Percentiles rank a stretch among this genome's conserved stretches.
Conservation (phyloP, 2,888 invertebrate genomes). For the Cepaea hortensis region DNA sequence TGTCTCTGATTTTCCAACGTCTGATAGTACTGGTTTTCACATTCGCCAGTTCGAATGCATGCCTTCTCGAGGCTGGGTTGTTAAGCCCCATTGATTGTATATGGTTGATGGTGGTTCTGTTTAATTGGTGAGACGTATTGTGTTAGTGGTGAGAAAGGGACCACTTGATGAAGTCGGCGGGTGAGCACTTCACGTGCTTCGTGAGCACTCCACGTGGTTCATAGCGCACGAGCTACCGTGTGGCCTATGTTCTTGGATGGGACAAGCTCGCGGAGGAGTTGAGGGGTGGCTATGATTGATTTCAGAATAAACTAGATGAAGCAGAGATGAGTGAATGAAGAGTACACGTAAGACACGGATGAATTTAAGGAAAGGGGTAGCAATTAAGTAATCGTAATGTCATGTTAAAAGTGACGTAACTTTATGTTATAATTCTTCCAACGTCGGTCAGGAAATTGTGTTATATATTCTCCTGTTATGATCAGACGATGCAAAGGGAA, state of each 20-base stretch:
- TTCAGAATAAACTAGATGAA: too few relatives aligned
- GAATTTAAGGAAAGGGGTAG: background rate
- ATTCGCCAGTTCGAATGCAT: background rate
- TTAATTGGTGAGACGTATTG: slow-evolving; percentile 43
- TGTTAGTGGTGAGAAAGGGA: slow-evolving; percentile 38
- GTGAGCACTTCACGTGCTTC: slow-evolving; percentile 18
- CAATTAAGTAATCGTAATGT: too few relatives aligned
- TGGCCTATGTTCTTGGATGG: slow-evolving; percentile 21
- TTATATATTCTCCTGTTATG: too few relatives aligned
- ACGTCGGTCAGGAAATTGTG: too few relatives aligned
- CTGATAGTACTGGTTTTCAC: background rate
- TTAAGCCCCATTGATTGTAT: background rate
- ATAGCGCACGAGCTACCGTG: slow-evolving; percentile 18
- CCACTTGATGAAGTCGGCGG: slow-evolving; percentile 25
- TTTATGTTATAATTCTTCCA: too few relatives aligned
- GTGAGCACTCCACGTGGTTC: slow-evolving; percentile 26
- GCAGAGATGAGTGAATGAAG: too few relatives aligned
- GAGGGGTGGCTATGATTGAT: too few relatives aligned
- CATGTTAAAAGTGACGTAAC: too few relatives aligned
- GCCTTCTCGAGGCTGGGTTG: background rate
- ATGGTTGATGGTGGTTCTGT: slow-evolving; percentile 17
- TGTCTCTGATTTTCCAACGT: too few relatives aligned
- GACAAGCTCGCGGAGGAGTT: background rate
- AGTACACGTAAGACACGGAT: too few relatives aligned
- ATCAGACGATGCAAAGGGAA: too few relatives aligned